A percentile compares a stretch with the other conserved stretches of the same genome.
Evolutionary conservation across 2,888 invertebrate genomes (phyloP).

Genomic region (Pocota personata): DNA sequence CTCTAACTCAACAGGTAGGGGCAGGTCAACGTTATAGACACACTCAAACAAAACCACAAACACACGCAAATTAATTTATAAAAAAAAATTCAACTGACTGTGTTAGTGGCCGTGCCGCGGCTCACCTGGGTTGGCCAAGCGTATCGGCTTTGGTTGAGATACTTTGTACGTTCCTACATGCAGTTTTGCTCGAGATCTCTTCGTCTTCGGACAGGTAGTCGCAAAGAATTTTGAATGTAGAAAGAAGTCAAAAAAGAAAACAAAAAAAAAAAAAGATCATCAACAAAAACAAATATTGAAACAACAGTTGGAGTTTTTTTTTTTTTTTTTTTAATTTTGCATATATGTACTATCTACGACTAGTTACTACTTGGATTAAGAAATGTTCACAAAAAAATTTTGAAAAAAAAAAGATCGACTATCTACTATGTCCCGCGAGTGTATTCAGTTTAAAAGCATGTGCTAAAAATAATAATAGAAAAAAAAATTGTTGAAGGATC

Average conservation of each 20-base stretch:
- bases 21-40: slow-evolving; percentile 35
- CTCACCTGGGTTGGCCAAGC: slow-evolving; percentile 72
- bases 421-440: slow-evolving; percentile 21
- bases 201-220: slow-evolving; percentile 78
- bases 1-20: slow-evolving; percentile 56
- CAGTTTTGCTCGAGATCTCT: slow-evolving; percentile 81
- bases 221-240: slow-evolving; percentile 59
- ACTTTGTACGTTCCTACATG: slow-evolving; percentile 67
- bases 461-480: not conserved
- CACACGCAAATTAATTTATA: not conserved
- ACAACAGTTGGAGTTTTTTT: not conserved
- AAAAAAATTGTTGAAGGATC: not conserved
- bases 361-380: no score
- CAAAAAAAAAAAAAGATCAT: slow-evolving; percentile 14
- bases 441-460: not conserved
- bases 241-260: slow-evolving; percentile 24
- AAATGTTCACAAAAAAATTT: not conserved
- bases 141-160: slow-evolving; percentile 71
- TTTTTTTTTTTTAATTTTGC: not conserved
- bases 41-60: not conserved
- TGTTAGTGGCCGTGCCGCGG: slow-evolving; percentile 18
- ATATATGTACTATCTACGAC: not conserved
- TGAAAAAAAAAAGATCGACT: not conserved
- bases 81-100: not conserved
- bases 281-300: slow-evolving; percentile 20